phyloP scores from a whole-genome alignment of 2,797 vertebrate species.

The Sylvia borin region DNA sequence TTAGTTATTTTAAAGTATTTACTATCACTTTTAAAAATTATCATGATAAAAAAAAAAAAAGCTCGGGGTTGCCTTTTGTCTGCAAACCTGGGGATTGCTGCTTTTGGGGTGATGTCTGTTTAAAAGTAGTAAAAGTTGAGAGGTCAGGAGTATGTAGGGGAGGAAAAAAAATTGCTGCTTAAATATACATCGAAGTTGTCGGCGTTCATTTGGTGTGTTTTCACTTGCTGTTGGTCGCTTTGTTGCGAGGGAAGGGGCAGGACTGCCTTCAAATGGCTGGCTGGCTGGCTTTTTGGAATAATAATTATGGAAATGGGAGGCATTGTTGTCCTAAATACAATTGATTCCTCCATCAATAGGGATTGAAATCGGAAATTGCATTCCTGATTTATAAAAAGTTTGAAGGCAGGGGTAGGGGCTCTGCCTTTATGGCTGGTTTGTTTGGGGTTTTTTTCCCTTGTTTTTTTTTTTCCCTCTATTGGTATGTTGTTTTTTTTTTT shows the following conservation, averaged over 20 bases:
- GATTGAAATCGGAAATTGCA: slow-evolving; percentile 69
- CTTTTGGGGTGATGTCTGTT: not conserved
- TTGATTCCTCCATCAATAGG: slow-evolving; percentile 57
- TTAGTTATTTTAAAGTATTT: slow-evolving; percentile 26
- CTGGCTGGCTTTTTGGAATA: slow-evolving; percentile 67
- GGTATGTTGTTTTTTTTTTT: not conserved
- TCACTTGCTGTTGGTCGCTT: slow-evolving; percentile 52
- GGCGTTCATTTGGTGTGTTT: slow-evolving; percentile 2
- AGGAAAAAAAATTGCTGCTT: not conserved
- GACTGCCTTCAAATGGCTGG: slow-evolving; percentile 53
- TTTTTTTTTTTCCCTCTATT: not conserved
- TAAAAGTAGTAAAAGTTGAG: not conserved
- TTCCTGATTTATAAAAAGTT: slow-evolving; percentile 50
- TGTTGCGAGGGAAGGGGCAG: slow-evolving; percentile 45
- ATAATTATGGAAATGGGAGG: slow-evolving; percentile 63
- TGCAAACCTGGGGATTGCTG: not conserved
- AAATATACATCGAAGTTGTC: not conserved
- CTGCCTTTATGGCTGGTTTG: not conserved
- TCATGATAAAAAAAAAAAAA: no score
- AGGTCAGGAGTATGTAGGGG: not conserved
- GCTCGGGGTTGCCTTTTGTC: not conserved
- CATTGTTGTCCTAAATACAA: slow-evolving; percentile 59
- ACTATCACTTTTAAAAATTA: not conserved
- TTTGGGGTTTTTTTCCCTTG: not conserved
- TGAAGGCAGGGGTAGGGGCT: not conserved